Evolutionary conservation across 2,113 vertebrate species (phyloP).

Genomic region (Burhinus oedicnemus): DNA sequence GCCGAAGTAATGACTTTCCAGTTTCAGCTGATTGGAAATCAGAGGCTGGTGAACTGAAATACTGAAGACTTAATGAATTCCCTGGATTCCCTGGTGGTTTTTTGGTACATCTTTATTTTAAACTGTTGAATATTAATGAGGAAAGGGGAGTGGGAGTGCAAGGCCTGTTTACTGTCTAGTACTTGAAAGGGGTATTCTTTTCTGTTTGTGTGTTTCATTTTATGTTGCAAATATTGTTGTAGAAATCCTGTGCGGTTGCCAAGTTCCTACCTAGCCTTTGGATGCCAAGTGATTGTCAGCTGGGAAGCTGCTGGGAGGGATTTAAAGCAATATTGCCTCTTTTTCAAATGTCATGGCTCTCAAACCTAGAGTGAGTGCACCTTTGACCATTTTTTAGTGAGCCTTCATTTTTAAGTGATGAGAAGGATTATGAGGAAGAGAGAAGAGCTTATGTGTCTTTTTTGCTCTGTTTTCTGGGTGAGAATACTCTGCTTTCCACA

Average conservation of each 20-base stretch:
- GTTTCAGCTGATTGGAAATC: slow-evolving; percentile 59
- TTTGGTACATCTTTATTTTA: slow-evolving; percentile 70
- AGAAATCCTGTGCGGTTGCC: slow-evolving; percentile 73
- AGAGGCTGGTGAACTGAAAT: slow-evolving; percentile 56
- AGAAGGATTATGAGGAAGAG: neutral
- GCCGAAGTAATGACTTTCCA: slow-evolving; percentile 48
- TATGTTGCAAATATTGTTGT: slow-evolving; percentile 69
- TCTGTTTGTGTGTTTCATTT: slow-evolving; percentile 39
- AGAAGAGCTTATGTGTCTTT: neutral
- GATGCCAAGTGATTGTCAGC: slow-evolving; percentile 80
- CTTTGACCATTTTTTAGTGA: slow-evolving; percentile 17
- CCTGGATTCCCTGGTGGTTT: slow-evolving; percentile 42
- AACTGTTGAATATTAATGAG: slow-evolving; percentile 75
- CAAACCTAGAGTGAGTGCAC: neutral
- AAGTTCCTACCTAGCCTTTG: slow-evolving; percentile 53
- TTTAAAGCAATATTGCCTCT: slow-evolving; percentile 30
- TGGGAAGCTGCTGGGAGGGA: slow-evolving; percentile 40
- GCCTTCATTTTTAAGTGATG: neutral
- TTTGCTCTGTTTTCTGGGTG: neutral
- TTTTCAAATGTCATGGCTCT: neutral
- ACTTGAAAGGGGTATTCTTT: slow-evolving; percentile 40
- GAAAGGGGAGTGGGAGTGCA: slow-evolving; percentile 57
- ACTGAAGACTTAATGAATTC: slow-evolving; percentile 63
- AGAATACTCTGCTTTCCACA: neutral
- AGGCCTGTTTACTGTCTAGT: slow-evolving; percentile 53